Evolutionary conservation across 2,888 invertebrate species (phyloP), one percentile per base, ranked within the genome.

Genomic region (Pandemis corylana): DNA sequence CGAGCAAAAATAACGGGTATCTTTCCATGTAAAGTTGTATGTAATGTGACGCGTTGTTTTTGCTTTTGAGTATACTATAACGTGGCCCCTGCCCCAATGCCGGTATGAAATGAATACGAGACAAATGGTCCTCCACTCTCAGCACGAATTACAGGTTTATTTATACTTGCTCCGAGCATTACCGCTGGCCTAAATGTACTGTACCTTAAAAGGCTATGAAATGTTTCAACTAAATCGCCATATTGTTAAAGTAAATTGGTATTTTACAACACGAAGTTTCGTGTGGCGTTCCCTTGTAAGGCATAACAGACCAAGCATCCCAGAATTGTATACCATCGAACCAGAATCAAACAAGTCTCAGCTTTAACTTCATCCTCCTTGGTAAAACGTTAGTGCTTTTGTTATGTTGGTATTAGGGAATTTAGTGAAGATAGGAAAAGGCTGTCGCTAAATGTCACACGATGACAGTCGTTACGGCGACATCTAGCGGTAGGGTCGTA

Each of bases 181-280:
- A 90, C 83, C 85, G 86, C 87, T 89, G 88, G 81, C 88, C 90
- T 90, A 88, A 92, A 92, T 90, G 89, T 85, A 85, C 78, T 78
- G 72, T 80, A 75, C 93, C 93, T 85, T 92, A 91, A 86, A 93
- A 87, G 93, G 93, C 83, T 84, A 83, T 84, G 83, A 88, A 91
- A 88, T 87, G 87, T 87, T 89, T 81, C 83, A 86, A 89, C 87
- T 91, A 92, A 92, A 92, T 87, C 88, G 90, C 89, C 82, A 90
- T 92, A 92, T 91, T 93, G 92, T 92, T 92, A 90, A 90, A 90
- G 86, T 89, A 92, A 92, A 93, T 92, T 90, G 92, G 87, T 92
- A 90, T 93, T 91, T 90, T 90, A 92, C 91, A 87, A 91, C 90
- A 88, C 87, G 89, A 87, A 87, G 82, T 88, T 87, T 89, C 88